Conservation (phyloP, 1,140 invertebrate species). For the Saccostrea glomerata region DNA sequence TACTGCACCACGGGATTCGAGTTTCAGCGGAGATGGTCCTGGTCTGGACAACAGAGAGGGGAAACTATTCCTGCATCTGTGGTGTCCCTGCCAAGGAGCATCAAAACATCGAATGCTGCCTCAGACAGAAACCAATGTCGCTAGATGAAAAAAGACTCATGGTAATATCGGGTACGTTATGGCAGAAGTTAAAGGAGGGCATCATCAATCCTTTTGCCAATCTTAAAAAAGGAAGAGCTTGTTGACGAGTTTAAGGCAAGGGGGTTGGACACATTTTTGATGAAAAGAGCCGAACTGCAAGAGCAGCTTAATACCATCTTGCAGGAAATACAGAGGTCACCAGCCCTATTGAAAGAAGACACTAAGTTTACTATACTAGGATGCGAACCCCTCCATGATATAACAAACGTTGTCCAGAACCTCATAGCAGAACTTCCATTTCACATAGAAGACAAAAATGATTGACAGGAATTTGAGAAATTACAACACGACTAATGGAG, state of each 20-base stretch:
- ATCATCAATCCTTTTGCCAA: background rate
- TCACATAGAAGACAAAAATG: background rate
- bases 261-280: background rate
- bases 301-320: background rate
- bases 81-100: too few species aligned
- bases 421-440: slow-evolving; percentile 22
- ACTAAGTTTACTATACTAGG: background rate
- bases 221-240: slow-evolving; percentile 9
- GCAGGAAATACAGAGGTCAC: slow-evolving; percentile 33
- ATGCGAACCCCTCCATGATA: slow-evolving; percentile 42
- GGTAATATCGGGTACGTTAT: too few species aligned
- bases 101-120: too few species aligned
- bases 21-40: slow-evolving; percentile 41
- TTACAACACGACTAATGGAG: slow-evolving; percentile 26
- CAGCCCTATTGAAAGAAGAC: background rate
- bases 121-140: too few species aligned
- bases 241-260: slow-evolving; percentile 33
- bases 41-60: too few species aligned
- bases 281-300: slow-evolving; percentile 11
- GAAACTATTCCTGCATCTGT: too few species aligned
- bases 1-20: too few species aligned
- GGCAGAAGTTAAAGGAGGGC: background rate
- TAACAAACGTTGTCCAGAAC: slow-evolving; percentile 35
- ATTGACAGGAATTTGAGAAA: background rate
- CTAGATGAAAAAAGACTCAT: too few species aligned